Percentiles rank a stretch among this genome's conserved stretches.
Conservation (phyloP, 2,888 invertebrate genomes). For the Strigamia crassipes region DNA sequence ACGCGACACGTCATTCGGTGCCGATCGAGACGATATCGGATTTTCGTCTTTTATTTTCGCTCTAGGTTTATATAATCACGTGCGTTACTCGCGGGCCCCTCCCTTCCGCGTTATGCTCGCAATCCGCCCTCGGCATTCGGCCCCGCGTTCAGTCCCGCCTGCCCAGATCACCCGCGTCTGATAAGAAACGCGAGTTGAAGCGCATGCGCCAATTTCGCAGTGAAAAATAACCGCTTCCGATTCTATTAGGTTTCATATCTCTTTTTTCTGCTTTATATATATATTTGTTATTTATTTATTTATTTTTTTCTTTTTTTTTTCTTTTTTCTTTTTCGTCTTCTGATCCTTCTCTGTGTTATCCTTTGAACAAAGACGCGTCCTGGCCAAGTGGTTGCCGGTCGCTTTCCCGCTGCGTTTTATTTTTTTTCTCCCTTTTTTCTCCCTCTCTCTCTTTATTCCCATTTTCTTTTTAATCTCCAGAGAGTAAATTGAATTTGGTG, state of each 20-base stretch:
- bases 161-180: slow-evolving; percentile 22
- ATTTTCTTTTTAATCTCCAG: slow-evolving; percentile 27
- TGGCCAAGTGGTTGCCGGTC: slow-evolving; percentile 23
- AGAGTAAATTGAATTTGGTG: slow-evolving; percentile 36
- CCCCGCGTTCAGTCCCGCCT: slow-evolving; percentile 38
- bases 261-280: neutral
- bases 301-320: neutral
- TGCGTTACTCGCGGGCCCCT: neutral
- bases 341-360: neutral
- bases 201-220: slow-evolving; percentile 41
- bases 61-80: neutral
- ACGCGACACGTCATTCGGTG: slow-evolving; percentile 14
- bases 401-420: slow-evolving; percentile 23
- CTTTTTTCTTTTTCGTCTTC: neutral
- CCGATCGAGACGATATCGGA: neutral
- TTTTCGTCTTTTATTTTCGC: neutral
- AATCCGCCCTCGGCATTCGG: slow-evolving; percentile 34
- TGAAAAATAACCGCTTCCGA: slow-evolving; percentile 42
- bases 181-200: slow-evolving; percentile 9
- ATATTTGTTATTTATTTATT: neutral
- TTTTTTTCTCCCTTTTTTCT: neutral
- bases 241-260: slow-evolving; percentile 39
- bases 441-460: neutral
- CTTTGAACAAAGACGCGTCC: slow-evolving; percentile 25
- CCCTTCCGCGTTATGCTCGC: neutral